Conservation (phyloP, 2,113 vertebrate species). For the Boulengeromyrus knoepffleri region DNA sequence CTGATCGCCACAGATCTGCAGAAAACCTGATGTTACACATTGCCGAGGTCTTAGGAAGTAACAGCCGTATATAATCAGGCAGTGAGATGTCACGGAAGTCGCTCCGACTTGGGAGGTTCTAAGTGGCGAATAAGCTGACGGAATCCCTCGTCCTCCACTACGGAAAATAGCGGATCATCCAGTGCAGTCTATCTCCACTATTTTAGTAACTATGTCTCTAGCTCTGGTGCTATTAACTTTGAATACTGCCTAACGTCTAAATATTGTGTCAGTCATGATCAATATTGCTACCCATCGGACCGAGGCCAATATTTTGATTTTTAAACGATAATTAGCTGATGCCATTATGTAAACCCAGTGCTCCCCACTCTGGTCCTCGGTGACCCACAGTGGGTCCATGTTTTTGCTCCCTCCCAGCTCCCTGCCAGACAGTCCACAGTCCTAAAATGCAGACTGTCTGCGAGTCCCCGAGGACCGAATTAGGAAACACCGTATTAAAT, state of each 20-base stretch:
- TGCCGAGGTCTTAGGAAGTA: too few species aligned
- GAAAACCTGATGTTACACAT: neutral
- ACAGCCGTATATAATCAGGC: neutral
- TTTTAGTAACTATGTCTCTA: neutral
- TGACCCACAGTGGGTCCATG: neutral
- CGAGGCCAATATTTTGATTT: neutral
- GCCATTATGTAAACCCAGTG: neutral
- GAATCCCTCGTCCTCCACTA: neutral
- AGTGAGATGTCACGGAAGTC: neutral
- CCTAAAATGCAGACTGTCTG: neutral
- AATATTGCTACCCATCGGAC: neutral
- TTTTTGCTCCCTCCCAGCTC: neutral
- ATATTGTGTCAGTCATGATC: neutral
- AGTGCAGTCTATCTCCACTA: neutral
- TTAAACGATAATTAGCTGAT: neutral
- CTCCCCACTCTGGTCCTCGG: neutral
- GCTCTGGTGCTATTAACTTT: neutral
- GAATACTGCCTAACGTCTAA: neutral
- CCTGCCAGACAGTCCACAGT: neutral
- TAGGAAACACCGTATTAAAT: neutral
- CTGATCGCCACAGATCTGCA: neutral
- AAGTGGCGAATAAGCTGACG: neutral
- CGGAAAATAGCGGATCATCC: neutral
- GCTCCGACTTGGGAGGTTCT: neutral
- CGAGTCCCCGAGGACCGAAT: neutral